phyloP scores from a whole-genome alignment of 2,797 vertebrate genomes.

The Gallinago stenura region DNA sequence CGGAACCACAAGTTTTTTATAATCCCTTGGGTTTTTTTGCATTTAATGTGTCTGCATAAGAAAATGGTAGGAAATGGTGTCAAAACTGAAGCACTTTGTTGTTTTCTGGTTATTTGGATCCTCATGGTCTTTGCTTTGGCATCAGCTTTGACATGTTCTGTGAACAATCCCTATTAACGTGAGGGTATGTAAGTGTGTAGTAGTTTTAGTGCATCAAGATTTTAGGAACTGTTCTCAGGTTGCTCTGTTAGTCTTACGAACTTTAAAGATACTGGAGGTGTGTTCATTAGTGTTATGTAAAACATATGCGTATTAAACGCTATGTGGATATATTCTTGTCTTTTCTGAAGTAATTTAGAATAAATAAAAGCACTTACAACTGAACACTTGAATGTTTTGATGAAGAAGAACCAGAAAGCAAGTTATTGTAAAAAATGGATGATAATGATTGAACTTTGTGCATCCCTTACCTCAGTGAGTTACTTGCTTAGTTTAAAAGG shows the following conservation, averaged over 20 bases:
- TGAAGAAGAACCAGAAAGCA: conserved; percentile 39
- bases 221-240: neutral
- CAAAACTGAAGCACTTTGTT: neutral
- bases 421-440: neutral
- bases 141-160: conserved; percentile 29
- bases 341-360: conserved; percentile 59
- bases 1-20: neutral
- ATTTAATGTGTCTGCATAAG: neutral
- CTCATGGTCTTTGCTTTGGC: neutral
- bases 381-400: conserved; percentile 43
- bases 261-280: neutral
- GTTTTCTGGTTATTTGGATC: neutral
- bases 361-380: conserved; percentile 55
- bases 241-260: neutral
- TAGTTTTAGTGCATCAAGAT: neutral
- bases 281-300: neutral
- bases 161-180: neutral
- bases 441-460: neutral
- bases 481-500: conserved; percentile 76
- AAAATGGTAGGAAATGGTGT: neutral
- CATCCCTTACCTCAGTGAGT: conserved; percentile 58
- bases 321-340: neutral
- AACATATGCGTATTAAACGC: neutral
- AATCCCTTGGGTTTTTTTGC: neutral
- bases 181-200: neutral